Conservation (phyloP, 2,888 invertebrate genomes). For the Aleiodes testaceus region DNA sequence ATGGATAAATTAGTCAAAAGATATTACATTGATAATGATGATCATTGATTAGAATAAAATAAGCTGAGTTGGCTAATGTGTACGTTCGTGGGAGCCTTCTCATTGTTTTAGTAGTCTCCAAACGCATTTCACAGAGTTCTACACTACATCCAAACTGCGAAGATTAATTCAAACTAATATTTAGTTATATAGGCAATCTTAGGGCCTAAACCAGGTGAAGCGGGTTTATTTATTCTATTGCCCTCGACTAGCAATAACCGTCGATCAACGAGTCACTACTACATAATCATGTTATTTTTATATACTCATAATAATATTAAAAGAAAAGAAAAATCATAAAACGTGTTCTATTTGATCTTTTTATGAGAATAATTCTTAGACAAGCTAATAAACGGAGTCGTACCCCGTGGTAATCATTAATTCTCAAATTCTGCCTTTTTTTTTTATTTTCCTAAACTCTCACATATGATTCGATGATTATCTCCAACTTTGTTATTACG, state of each 20-base stretch:
- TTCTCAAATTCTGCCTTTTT: not conserved
- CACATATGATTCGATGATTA: constrained; percentile 14
- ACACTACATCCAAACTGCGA: too few species aligned
- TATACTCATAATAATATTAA: constrained; percentile 37
- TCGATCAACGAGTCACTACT: constrained; percentile 27
- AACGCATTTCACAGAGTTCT: too few species aligned
- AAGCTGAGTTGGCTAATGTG: not conserved
- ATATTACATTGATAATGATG: not conserved
- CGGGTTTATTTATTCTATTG: constrained; percentile 43
- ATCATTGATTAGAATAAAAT: constrained; percentile 1
- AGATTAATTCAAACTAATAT: too few species aligned
- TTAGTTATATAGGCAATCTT: too few species aligned
- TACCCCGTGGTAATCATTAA: constrained; percentile 8
- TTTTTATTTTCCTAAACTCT: constrained; percentile 1
- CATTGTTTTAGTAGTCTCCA: too few species aligned
- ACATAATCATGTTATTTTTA: constrained; percentile 30
- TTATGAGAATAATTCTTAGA: constrained; percentile 6
- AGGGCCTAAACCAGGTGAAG: constrained; percentile 6
- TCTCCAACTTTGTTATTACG: constrained; percentile 12
- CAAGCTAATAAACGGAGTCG: constrained; percentile 11
- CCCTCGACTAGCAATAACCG: constrained; percentile 29
- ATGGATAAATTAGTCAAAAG: not conserved
- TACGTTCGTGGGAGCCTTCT: too few species aligned
- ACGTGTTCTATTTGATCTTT: constrained; percentile 21
- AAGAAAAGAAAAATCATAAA: constrained; percentile 6